Evolutionary conservation across 2,888 invertebrate species (phyloP).

Genomic region (Slavum lentiscoides): DNA sequence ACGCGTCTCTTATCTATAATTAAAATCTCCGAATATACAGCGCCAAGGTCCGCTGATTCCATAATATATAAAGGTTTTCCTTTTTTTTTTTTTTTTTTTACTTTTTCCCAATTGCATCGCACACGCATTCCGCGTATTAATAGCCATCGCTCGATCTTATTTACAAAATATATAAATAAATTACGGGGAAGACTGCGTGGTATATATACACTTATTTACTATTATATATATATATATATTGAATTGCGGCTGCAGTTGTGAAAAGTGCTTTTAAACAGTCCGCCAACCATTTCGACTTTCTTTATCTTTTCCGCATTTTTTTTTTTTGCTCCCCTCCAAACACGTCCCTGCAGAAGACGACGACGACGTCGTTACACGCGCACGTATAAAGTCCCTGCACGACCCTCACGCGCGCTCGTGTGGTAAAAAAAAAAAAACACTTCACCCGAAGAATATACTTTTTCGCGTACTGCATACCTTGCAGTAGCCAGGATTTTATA

Average conservation of each 20-base stretch:
- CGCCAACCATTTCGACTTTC: constrained; percentile 15
- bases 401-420: no score
- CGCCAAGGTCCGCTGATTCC: constrained; percentile 47
- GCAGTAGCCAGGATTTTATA: no score
- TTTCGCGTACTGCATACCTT: no score
- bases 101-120: constrained; percentile 27
- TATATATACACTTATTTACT: neutral
- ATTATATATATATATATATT: neutral
- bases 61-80: constrained; percentile 32
- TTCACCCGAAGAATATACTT: neutral
- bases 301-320: neutral
- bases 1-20: constrained; percentile 50
- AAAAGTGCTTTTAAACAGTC: constrained; percentile 39
- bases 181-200: neutral
- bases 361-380: neutral
- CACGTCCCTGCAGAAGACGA: no score
- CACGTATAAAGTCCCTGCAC: no score
- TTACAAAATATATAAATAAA: constrained; percentile 39
- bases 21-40: constrained; percentile 50
- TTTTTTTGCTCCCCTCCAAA: constrained; percentile 4
- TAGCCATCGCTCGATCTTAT: constrained; percentile 42
- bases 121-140: constrained; percentile 11
- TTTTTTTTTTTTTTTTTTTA: constrained; percentile 27
- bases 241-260: neutral
- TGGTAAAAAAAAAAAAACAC: no score